Evolutionary conservation across 2,888 invertebrate genomes (phyloP), one percentile per base, ranked within the genome.

Genomic region (Ophion costatus): DNA sequence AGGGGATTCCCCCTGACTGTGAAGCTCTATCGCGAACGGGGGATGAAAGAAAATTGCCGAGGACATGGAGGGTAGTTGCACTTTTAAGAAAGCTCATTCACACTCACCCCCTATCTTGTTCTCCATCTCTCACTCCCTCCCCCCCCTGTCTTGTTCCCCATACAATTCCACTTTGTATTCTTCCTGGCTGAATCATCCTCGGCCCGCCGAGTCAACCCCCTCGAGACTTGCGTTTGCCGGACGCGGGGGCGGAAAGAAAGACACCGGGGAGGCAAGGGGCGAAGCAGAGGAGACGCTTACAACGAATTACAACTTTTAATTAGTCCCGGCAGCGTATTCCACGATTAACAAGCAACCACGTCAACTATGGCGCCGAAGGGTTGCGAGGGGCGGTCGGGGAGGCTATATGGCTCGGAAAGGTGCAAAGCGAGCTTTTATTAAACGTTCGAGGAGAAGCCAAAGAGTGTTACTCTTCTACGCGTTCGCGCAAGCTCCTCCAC

Each of bases 261-360:
- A 51, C 14, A 17, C 17, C 17, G 51, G 3, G 4, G 17, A 14
- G 17, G 5, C 17, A 51, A 14, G 51, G 17, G 11, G 17, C 1
- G 51, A 45, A 4, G 14, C 59, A 20, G 6, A 42, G 38, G 6
- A 42, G 38, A 20, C 22, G 67, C 56, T 38, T 78, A 64, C 84
- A 81, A 80, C 70, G 69, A 82, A 80, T 84, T 84, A 84, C 84
- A 83, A 80, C 80, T 86, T 86, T 83, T 82, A 84, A 84, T 86
- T 86, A 84, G 82, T 79, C 82, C 57, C 56, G 69, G 59, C 70
- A 70, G 57, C 45, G 78, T 78, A 81, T 83, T 86, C 78, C 63
- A 81, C 78, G 80, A 80, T 81, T 86, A 82, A 84, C 77, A 83
- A 73, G 67, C 71, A 59, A 74, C 51, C 77, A 84, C 80, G 75